Conservation (phyloP, 2,797 vertebrate genomes). For the Falco berigora region DNA sequence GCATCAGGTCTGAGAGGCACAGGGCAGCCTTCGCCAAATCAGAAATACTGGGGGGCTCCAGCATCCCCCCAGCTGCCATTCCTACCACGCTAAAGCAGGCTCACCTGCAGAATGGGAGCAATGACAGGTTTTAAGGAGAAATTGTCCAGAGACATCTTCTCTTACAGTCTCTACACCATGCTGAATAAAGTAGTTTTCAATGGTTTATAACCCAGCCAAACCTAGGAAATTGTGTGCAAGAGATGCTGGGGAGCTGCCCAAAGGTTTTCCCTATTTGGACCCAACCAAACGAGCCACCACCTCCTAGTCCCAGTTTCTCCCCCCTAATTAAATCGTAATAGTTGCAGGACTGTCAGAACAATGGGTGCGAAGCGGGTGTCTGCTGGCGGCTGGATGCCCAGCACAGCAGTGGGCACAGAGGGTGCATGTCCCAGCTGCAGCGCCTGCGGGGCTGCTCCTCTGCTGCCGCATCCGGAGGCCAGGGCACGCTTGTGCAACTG, state of each 20-base stretch:
- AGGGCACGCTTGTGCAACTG: not conserved
- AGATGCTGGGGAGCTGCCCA: no score
- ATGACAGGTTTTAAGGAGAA: not conserved
- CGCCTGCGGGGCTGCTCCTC: not conserved
- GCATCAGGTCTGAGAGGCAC: not conserved
- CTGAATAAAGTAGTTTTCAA: not conserved
- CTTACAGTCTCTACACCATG: no score
- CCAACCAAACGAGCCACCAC: not conserved
- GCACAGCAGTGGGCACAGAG: not conserved
- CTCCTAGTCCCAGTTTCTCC: not conserved
- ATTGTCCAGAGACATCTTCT: not conserved
- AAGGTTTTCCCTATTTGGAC: not conserved
- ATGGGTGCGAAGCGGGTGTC: fast-evolving
- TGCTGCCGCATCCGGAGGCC: not conserved
- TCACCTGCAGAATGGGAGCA: not conserved
- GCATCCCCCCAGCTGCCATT: not conserved
- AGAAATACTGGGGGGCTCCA: not conserved
- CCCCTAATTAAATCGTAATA: not conserved
- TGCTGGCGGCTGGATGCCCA: not conserved
- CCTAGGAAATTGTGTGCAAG: not conserved
- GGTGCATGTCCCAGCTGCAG: not conserved
- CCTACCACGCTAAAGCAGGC: no score
- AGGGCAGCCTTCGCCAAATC: not conserved
- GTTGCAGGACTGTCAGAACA: not conserved
- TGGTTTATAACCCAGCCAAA: not conserved